A percentile compares a stretch with the other conserved stretches of the same genome.
phyloP scores from a whole-genome alignment of 2,888 invertebrate species.

The Aspidapion aeneum region DNA sequence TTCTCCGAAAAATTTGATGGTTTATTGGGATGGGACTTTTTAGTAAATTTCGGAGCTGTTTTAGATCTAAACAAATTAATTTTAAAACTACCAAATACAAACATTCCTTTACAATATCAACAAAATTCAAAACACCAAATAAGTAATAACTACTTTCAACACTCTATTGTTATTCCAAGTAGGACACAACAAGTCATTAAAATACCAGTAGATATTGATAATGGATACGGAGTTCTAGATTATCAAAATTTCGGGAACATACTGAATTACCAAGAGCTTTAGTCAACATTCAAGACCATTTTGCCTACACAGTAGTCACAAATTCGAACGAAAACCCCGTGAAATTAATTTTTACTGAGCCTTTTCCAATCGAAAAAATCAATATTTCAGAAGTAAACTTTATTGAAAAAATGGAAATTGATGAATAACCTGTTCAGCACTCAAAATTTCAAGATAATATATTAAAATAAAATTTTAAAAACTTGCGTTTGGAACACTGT shows the following conservation, averaged over 20 bases:
- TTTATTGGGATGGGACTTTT: no score
- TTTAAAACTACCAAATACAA: no score
- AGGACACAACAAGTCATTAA: not conserved
- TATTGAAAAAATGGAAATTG: conserved; percentile 4
- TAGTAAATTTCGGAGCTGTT: no score
- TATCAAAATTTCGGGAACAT: conserved; percentile 1
- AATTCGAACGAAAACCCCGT: not conserved
- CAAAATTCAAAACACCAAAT: not conserved
- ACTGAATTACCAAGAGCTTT: conserved; percentile 1
- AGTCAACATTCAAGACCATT: not conserved
- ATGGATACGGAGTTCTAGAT: not conserved
- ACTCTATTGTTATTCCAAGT: not conserved
- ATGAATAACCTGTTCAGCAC: not conserved
- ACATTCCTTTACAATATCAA: no score
- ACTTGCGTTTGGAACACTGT: not conserved
- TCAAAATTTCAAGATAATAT: not conserved
- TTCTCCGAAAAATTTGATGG: no score
- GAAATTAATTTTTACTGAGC: no score
- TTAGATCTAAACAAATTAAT: no score
- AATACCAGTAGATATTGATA: not conserved
- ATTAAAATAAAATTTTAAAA: conserved; percentile 1
- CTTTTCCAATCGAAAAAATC: not conserved
- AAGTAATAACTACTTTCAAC: not conserved
- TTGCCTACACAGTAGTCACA: not conserved
- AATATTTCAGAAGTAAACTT: conserved; percentile 1